Conservation (phyloP, 2,888 invertebrate genomes). For the Nemapogon koenigi region DNA sequence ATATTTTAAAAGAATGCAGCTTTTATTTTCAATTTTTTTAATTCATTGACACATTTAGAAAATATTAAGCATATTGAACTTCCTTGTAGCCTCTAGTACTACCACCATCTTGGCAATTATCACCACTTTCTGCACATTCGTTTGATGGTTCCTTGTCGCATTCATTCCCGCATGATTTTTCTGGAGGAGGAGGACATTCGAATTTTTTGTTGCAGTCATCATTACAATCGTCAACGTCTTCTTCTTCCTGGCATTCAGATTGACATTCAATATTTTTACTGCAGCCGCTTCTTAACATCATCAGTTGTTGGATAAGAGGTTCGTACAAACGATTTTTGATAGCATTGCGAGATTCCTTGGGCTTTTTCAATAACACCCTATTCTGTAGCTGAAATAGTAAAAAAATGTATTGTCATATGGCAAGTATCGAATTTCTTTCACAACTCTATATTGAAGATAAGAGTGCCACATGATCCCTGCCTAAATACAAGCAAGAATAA, state of each 20-base stretch:
- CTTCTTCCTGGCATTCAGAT: constrained; percentile 14
- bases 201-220: constrained; percentile 23
- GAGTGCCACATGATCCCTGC: no score
- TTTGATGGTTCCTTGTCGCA: constrained; percentile 13
- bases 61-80: not conserved
- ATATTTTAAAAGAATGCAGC: no score
- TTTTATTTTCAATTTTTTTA: no score
- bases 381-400: no score
- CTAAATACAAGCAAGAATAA: no score
- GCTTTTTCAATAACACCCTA: no score
- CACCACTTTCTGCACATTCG: constrained; percentile 17
- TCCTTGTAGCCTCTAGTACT: constrained; percentile 1
- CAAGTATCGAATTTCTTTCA: no score
- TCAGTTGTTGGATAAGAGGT: no score
- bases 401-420: no score
- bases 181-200: constrained; percentile 22
- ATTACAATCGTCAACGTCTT: constrained; percentile 25
- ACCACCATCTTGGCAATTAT: not conserved
- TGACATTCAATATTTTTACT: not conserved
- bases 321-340: no score
- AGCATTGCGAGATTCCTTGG: no score
- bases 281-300: not conserved
- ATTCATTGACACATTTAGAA: not conserved
- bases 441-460: no score
- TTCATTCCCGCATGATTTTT: constrained; percentile 13